Percentiles rank a stretch among this genome's conserved stretches.
These are phyloP conservation scores for Halcyon chelicuti DNA, from an alignment of 2,797 vertebrate species.

Conservation along the genomic window DNA sequence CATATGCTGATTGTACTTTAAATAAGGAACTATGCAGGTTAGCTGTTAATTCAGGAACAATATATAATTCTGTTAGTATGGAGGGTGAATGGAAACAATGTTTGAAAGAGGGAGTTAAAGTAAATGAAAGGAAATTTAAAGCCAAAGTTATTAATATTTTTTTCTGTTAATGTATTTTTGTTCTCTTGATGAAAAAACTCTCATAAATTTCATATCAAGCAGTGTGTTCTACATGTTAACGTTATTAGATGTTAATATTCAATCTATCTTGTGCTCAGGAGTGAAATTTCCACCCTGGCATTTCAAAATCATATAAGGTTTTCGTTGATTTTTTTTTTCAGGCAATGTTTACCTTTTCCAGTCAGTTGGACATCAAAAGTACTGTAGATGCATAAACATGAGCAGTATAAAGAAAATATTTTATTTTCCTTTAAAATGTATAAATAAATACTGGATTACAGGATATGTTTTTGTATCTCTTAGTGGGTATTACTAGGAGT, in stretches of 20 bases:
- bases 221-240: background rate
- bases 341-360: background rate
- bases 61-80: background rate
- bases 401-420: background rate
- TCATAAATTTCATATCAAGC: background rate
- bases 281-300: background rate
- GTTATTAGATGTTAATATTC: background rate
- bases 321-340: background rate
- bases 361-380: background rate
- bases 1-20: background rate
- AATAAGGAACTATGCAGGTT: background rate
- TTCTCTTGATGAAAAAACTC: background rate
- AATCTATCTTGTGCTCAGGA: background rate
- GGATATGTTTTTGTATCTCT: background rate
- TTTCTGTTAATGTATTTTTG: background rate
- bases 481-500: background rate
- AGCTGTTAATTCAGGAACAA: background rate
- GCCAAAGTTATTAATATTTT: background rate
- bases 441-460: background rate
- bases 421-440: background rate
- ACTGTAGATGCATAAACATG: background rate
- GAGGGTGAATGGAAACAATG: background rate
- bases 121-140: background rate
- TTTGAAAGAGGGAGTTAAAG: background rate
- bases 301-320: background rate